Conservation (phyloP, 2,888 invertebrate species). For the Macrosiphum euphorbiae region DNA sequence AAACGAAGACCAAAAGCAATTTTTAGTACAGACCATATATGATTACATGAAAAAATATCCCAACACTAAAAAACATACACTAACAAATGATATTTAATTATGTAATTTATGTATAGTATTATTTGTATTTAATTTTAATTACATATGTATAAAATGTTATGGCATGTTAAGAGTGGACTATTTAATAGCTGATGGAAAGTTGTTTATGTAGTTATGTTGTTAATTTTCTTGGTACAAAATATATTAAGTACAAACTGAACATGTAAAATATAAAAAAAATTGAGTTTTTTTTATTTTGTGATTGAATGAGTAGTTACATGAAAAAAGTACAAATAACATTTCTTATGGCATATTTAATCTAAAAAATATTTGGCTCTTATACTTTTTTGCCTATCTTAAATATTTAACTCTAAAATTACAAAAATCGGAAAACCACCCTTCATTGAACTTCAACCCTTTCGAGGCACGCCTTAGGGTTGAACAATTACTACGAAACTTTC, state of each 20-base stretch:
- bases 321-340: not conserved
- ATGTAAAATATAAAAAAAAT: not conserved
- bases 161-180: too few relatives aligned
- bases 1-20: not conserved
- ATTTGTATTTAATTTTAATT: not conserved
- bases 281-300: not conserved
- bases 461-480: not conserved
- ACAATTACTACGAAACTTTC: not conserved
- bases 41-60: not conserved
- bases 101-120: not conserved
- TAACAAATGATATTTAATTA: not conserved
- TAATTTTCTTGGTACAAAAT: too few relatives aligned
- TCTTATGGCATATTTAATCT: not conserved
- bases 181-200: too few relatives aligned
- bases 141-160: not conserved
- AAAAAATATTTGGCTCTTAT: not conserved
- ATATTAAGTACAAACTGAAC: too few relatives aligned
- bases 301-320: not conserved
- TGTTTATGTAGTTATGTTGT: too few relatives aligned
- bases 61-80: not conserved
- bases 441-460: not conserved
- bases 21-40: slow-evolving; percentile 14
- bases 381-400: not conserved
- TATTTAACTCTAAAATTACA: not conserved
- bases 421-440: not conserved